These are phyloP conservation scores for Idaea biselata DNA, from an alignment of 2,888 invertebrate species.

Conservation along the genomic window DNA sequence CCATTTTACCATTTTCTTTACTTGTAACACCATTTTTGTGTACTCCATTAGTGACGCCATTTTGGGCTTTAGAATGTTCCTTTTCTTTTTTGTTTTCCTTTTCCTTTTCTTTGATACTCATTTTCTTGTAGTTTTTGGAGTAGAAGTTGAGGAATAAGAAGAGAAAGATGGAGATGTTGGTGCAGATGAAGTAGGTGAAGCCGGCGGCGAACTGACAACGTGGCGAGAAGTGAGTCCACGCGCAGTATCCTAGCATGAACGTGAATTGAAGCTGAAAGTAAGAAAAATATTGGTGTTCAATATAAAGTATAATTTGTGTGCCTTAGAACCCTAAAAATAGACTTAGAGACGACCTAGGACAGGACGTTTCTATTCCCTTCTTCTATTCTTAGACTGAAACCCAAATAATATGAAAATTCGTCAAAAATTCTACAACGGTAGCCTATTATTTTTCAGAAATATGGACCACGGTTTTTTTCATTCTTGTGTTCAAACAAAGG, in stretches of 20 bases:
- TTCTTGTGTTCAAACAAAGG: too few relatives aligned
- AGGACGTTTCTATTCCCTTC: too few relatives aligned
- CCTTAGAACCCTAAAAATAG: too few relatives aligned
- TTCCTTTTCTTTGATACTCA: constrained; percentile 42
- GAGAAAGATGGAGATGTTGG: constrained; percentile 82
- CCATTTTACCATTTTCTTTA: constrained; percentile 19
- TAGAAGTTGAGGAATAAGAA: constrained; percentile 85
- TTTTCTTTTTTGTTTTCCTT: constrained; percentile 46
- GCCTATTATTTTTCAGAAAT: too few relatives aligned
- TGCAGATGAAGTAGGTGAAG: constrained; percentile 75
- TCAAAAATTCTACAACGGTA: background rate
- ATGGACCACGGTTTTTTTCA: too few relatives aligned
- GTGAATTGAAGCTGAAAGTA: constrained; percentile 82
- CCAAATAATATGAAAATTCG: too few relatives aligned
- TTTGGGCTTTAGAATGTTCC: constrained; percentile 40
- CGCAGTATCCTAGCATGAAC: constrained; percentile 83
- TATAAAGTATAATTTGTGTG: background rate
- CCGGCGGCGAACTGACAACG: constrained; percentile 82
- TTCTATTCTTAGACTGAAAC: too few relatives aligned
- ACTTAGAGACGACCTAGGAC: too few relatives aligned
- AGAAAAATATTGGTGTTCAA: background rate
- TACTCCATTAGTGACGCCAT: constrained; percentile 41
- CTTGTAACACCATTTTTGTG: constrained; percentile 34
- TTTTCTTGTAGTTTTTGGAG: constrained; percentile 77
- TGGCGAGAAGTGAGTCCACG: constrained; percentile 75